Evolutionary conservation across 2,113 vertebrate genomes (phyloP).

Genomic region (Carassius auratus): DNA sequence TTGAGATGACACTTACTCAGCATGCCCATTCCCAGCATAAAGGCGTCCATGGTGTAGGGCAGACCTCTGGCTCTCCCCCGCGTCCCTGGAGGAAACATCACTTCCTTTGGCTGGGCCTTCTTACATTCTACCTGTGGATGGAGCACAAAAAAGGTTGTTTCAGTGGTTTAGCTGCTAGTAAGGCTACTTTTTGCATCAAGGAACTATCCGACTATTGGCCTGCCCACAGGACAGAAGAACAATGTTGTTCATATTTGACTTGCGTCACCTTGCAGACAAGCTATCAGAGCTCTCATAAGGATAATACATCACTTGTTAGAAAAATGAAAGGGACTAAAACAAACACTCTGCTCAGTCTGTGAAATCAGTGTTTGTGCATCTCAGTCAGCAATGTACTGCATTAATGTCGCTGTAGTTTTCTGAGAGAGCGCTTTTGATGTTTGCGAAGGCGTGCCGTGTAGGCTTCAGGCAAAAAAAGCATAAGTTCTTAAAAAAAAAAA

Average conservation of each 20-base stretch:
- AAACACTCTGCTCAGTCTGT: neutral
- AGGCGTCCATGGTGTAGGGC: conserved; percentile 92
- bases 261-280: conserved; percentile 10
- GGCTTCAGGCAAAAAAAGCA: conserved; percentile 36
- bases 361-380: conserved; percentile 42
- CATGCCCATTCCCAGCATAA: conserved; percentile 95
- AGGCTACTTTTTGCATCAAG: neutral
- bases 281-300: conserved; percentile 6
- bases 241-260: neutral
- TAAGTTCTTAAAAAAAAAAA: neutral
- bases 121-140: conserved; percentile 92
- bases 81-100: conserved; percentile 93
- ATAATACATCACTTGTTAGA: conserved; percentile 7
- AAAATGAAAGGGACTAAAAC: conserved; percentile 42
- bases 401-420: conserved; percentile 39
- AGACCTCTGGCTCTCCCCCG: conserved; percentile 88
- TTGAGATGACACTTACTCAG: conserved; percentile 81
- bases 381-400: conserved; percentile 23
- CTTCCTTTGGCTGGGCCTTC: conserved; percentile 94
- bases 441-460: conserved; percentile 47
- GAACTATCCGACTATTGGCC: neutral
- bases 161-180: neutral
- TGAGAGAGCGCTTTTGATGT: conserved; percentile 50
- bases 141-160: conserved; percentile 34
- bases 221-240: neutral